Conservation (phyloP, 2,888 invertebrate species). For the Epicampocera succincta region DNA sequence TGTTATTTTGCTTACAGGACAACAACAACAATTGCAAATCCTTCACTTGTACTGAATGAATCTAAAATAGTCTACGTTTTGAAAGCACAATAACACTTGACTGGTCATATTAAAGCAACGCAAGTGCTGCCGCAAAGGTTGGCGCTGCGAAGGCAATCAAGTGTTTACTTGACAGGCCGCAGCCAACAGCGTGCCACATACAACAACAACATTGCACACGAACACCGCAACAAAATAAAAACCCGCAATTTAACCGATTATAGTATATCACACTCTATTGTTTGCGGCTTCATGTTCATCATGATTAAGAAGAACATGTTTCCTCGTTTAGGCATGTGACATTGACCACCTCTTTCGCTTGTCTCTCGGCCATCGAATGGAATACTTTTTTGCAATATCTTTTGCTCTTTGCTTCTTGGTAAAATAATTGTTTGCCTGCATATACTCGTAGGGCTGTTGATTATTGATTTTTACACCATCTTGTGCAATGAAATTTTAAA, state of each 20-base stretch:
- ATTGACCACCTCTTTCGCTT: slow-evolving; percentile 33
- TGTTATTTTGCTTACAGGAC: not conserved
- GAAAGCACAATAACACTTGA: slow-evolving; percentile 46
- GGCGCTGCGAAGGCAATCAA: not conserved
- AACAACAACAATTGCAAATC: not conserved
- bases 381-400: slow-evolving; percentile 19
- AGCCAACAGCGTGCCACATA: slow-evolving; percentile 3
- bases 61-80: not conserved
- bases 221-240: slow-evolving; percentile 9
- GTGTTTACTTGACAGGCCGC: slow-evolving; percentile 28
- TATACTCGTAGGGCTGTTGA: slow-evolving; percentile 55
- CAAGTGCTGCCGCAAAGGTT: slow-evolving; percentile 22
- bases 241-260: slow-evolving; percentile 66
- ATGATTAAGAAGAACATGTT: slow-evolving; percentile 39
- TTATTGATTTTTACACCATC: slow-evolving; percentile 67
- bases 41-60: not conserved
- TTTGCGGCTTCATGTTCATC: slow-evolving; percentile 56
- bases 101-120: slow-evolving; percentile 53
- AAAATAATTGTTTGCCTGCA: slow-evolving; percentile 25
- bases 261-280: slow-evolving; percentile 61
- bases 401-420: slow-evolving; percentile 8
- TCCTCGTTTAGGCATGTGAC: slow-evolving; percentile 30
- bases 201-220: slow-evolving; percentile 2
- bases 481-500: slow-evolving; percentile 53
- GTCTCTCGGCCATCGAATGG: slow-evolving; percentile 26